Conservation (phyloP, 2,888 invertebrate genomes). For the Eupeodes latifasciatus region DNA sequence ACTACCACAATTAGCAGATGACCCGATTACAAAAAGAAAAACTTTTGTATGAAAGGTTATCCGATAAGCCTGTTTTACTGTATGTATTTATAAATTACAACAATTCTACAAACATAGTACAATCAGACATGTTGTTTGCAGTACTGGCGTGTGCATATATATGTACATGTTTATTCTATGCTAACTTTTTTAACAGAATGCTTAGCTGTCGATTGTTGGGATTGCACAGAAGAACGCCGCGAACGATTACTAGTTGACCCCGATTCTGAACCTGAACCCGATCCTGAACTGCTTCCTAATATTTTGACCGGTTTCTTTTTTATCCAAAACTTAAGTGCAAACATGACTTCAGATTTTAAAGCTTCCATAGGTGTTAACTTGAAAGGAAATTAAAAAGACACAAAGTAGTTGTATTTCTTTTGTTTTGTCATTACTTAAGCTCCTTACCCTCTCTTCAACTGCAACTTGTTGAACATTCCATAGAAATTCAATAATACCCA, state of each 20-base stretch:
- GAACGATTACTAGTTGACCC: slow-evolving; percentile 67
- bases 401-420: background rate
- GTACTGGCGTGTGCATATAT: too few relatives aligned
- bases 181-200: slow-evolving; percentile 38
- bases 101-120: background rate
- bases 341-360: slow-evolving; percentile 88
- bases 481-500: slow-evolving; percentile 93
- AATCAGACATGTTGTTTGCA: too few relatives aligned
- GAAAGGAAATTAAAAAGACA: background rate
- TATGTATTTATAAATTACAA: too few relatives aligned
- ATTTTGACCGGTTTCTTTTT: slow-evolving; percentile 88
- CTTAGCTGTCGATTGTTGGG: slow-evolving; percentile 47
- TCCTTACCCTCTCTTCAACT: slow-evolving; percentile 89
- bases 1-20: too few relatives aligned
- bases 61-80: too few relatives aligned
- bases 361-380: slow-evolving; percentile 89
- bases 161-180: slow-evolving; percentile 5
- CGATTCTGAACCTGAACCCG: background rate
- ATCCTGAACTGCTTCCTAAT: slow-evolving; percentile 70
- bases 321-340: slow-evolving; percentile 90
- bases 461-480: slow-evolving; percentile 93
- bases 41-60: too few relatives aligned
- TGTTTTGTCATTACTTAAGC: background rate
- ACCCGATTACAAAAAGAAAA: too few relatives aligned
- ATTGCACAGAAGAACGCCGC: slow-evolving; percentile 61